phyloP scores from a whole-genome alignment of 2,888 invertebrate genomes.

The Psococerastis gibbosa region DNA sequence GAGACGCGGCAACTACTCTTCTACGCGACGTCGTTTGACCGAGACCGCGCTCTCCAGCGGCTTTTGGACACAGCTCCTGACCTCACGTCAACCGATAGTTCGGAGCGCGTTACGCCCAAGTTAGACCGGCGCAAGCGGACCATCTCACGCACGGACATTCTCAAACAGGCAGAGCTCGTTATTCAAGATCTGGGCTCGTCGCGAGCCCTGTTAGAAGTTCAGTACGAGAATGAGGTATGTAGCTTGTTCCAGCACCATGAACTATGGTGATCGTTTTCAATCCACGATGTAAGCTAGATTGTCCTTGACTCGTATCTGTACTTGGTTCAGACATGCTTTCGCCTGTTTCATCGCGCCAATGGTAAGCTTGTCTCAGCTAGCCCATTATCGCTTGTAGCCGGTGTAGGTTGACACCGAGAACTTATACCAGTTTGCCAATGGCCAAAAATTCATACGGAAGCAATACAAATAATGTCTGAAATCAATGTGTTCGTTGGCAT shows the following conservation, averaged over 20 bases:
- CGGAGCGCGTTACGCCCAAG: conserved; percentile 83
- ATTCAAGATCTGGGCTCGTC: conserved; percentile 85
- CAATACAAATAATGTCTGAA: too few relatives aligned
- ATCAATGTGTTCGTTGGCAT: too few relatives aligned
- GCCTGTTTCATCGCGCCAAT: too few relatives aligned
- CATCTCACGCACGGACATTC: conserved; percentile 72
- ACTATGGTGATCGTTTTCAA: too few relatives aligned
- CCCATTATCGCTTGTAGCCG: too few relatives aligned
- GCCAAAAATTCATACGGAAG: too few relatives aligned
- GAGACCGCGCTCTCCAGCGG: conserved; percentile 88
- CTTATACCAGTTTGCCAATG: too few relatives aligned
- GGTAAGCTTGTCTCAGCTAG: too few relatives aligned
- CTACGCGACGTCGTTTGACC: conserved; percentile 95
- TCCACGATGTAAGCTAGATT: too few relatives aligned
- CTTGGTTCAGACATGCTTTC: too few relatives aligned
- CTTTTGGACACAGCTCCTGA: conserved; percentile 85
- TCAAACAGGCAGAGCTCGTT: conserved; percentile 89
- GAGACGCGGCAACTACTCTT: conserved; percentile 91
- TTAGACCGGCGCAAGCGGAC: conserved; percentile 83
- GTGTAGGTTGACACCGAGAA: too few relatives aligned
- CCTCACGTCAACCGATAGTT: conserved; percentile 52
- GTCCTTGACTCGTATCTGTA: too few relatives aligned
- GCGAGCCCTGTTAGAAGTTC: conserved; percentile 78
- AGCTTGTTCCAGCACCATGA: neutral
- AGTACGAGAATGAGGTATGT: conserved; percentile 42